A percentile compares a stretch with the other conserved stretches of the same genome.
phyloP scores from a whole-genome alignment of 1,140 invertebrate genomes.

The Maconellicoccus hirsutus region DNA sequence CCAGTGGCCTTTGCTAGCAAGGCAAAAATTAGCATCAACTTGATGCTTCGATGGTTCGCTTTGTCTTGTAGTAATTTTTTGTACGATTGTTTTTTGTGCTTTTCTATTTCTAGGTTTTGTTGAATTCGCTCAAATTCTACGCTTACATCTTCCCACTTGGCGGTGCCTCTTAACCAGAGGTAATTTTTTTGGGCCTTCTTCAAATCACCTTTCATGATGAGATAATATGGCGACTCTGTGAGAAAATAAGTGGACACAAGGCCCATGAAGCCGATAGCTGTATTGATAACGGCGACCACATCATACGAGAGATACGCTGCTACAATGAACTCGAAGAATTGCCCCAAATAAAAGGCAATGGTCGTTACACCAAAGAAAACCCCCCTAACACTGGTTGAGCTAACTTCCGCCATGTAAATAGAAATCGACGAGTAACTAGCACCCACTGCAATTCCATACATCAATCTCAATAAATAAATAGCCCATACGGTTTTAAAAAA shows the following conservation, averaged over 20 bases:
- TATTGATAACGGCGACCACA: conserved; percentile 48
- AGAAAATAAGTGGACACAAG: conserved; percentile 53
- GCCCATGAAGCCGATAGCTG: conserved; percentile 47
- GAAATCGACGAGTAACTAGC: conserved; percentile 61
- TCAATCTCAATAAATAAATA: not conserved
- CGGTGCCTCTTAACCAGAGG: conserved; percentile 45
- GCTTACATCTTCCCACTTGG: not conserved
- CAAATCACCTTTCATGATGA: conserved; percentile 45
- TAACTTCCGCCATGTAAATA: conserved; percentile 76
- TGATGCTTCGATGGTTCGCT: conserved; percentile 38
- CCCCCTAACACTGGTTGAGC: conserved; percentile 28
- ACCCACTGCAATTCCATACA: conserved; percentile 51
- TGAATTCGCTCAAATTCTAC: not conserved
- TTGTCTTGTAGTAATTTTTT: conserved; percentile 36
- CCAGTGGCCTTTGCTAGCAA: conserved; percentile 27
- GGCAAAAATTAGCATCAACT: conserved; percentile 37
- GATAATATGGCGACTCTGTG: conserved; percentile 68
- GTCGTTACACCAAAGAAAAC: conserved; percentile 60
- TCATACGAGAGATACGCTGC: conserved; percentile 60
- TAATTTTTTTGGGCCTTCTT: conserved; percentile 50
- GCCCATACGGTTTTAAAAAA: not conserved
- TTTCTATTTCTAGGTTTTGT: not conserved
- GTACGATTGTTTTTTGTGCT: conserved; percentile 32
- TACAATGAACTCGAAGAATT: conserved; percentile 59
- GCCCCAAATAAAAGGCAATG: conserved; percentile 62